Base-by-base conservation (phyloP, 1,140 invertebrate species). In the Nylanderia fulva region DNA sequence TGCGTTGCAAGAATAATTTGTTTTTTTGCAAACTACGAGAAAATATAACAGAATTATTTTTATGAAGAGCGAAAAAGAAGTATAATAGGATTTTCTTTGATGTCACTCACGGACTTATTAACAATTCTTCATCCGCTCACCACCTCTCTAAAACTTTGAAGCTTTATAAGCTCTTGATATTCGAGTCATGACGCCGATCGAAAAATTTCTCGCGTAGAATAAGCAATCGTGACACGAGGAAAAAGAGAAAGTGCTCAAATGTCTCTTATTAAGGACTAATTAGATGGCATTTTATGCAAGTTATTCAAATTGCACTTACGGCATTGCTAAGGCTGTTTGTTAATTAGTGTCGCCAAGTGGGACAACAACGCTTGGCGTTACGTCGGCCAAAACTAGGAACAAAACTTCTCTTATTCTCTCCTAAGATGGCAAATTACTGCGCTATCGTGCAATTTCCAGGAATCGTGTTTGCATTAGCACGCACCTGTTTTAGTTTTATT, bases 371-470 rank as follows among this genome's bases (percentile, higher is more conserved):
- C 24, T 27, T 36, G n/a, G 27, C 9, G 52, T 76, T 84, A 84
- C 76, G 36, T 71, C 24, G 18, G 1, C 36, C 52, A 36, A 42
- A 54, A 82, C 66, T n/a, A 27, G 27, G 27, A 60, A 82, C 79
- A 18, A 83, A 84, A 83, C 39, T 83, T 83, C 11, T 56, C 29
- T 84, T 84, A 76, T 84, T 63, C 79, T 64, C 56, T 0, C 39
- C 33, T 29, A 76, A 76, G 42, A 63, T 13, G 39, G 13, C 52
- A 75, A 83, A 72, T 27, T 58, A 58, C 45, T 29, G 39, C 42
- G 48, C 27, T 58, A 58, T 82, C 21, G n/a, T 33, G 7, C 42
- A 39, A n/a, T 36, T 52, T 52, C 18, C 5, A 27, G n/a, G 21
- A 84, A 75, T 75, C 21, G 13, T 39, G 56, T 75, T 76, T 63